Evolutionary conservation across 1,140 invertebrate species (phyloP), one percentile per base, ranked within the genome.

Genomic region (Drosophila pseudoananassae): DNA sequence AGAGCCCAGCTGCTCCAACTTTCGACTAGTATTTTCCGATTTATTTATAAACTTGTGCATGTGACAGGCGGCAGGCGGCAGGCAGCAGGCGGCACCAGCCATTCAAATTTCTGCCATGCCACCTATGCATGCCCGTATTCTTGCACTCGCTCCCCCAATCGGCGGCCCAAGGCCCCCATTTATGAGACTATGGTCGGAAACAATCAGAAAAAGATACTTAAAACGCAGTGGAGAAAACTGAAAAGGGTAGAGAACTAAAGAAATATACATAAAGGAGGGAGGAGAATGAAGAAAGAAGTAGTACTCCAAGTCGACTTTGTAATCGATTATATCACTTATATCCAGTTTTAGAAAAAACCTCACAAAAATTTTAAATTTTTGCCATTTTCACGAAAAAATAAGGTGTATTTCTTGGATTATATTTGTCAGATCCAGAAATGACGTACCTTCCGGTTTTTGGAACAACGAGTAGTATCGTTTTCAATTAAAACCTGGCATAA

Each of bases 41-140:
- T 81, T 81, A 81, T 81, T 81, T 81, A 76, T 81, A 81, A 81
- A 81, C 78, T 76, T 56, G 54, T 38, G 43, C 49, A 46, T 73
- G 71, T 74, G 71, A 74, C 70, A 74, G 68, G 15, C 53, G 65
- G 33, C 36, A 38, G 5, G 36, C 36, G 36, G 38, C 38, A 43
- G 4, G 25, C 25, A 2, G 40, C 40, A 15, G 38, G 54, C 17
- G 61, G 56, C 61, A 46, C 76, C 55, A 78, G 69, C 43, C 55
- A 78, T 78, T 78, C 60, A 76, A 77, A 76, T 46, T 40, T 78
- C 55, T 56, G 25, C 25, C 25, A 27, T 27, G 5, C 25, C 25
- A 27, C 25, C 25, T 27, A 27, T 27, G 25, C 25, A 27, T 27
- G 25, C 25, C 25, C 6, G 68, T 27, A 50, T 40, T 17, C 20